These are phyloP conservation scores for Scelioninae gen. 2 DNA, from an alignment of 2,888 invertebrate species.

Conservation along the genomic window DNA sequence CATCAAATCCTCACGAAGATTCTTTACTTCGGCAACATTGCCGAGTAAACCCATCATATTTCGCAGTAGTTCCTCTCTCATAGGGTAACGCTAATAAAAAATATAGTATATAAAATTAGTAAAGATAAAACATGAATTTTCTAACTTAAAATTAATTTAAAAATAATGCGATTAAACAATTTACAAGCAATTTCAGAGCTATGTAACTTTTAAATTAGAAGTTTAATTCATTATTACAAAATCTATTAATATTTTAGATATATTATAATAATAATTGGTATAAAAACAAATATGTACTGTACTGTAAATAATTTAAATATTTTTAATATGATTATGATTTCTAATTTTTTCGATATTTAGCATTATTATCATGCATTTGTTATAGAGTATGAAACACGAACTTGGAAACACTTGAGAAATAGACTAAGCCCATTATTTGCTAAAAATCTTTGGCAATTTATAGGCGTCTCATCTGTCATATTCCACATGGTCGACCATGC, in stretches of 20 bases:
- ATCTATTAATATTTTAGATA: no score
- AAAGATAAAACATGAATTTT: not conserved
- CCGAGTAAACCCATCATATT: conserved; percentile 99
- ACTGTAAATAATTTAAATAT: no score
- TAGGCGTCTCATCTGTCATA: conserved; percentile 95
- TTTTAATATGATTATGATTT: no score
- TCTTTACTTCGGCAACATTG: conserved; percentile 95
- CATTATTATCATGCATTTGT: not conserved
- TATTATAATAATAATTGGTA: no score
- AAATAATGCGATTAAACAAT: no score
- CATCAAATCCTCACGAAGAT: conserved; percentile 89
- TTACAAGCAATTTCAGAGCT: no score
- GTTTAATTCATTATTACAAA: no score
- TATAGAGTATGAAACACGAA: conserved; percentile 73
- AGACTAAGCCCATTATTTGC: conserved; percentile 91
- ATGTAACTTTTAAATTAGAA: no score
- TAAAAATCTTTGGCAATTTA: conserved; percentile 94
- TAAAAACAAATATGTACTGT: no score
- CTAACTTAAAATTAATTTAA: no score
- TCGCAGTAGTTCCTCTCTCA: conserved; percentile 91
- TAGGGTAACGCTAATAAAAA: conserved; percentile 90
- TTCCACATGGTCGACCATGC: conserved; percentile 99
- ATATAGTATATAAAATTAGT: not conserved
- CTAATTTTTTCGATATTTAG: no score
- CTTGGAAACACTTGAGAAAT: conserved; percentile 91